Conservation (phyloP, 2,113 vertebrate species). For the Holacanthus passer region DNA sequence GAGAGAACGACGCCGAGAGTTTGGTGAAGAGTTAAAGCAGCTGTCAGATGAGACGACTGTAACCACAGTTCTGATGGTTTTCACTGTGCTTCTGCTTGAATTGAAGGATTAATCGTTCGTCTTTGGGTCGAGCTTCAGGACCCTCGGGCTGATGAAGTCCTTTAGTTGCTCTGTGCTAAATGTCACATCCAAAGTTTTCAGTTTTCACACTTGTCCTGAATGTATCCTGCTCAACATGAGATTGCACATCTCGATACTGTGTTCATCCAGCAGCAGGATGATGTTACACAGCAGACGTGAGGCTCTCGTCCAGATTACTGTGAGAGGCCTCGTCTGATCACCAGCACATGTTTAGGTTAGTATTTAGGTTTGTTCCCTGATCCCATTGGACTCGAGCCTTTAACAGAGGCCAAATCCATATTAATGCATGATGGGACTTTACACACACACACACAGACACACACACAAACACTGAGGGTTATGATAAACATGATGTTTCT, state of each 20-base stretch:
- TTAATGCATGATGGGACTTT: conserved; percentile 24
- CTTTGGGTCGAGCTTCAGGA: not conserved
- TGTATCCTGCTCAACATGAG: not conserved
- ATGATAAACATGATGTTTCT: conserved; percentile 30
- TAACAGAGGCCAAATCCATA: not conserved
- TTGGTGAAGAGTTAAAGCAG: not conserved
- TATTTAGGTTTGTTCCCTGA: not conserved
- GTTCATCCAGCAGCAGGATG: not conserved
- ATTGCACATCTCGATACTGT: not conserved
- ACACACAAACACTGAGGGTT: conserved; percentile 2
- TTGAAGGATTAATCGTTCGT: not conserved
- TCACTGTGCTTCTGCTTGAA: conserved; percentile 38
- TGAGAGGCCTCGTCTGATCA: conserved; percentile 17
- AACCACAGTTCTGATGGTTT: not conserved
- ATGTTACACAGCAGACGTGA: not conserved
- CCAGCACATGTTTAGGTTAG: conserved; percentile 14
- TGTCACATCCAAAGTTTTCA: not conserved
- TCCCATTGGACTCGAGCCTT: not conserved
- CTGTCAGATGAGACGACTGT: conserved; percentile 14
- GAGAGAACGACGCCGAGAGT: not conserved
- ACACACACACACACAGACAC: not conserved
- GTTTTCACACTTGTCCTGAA: not conserved
- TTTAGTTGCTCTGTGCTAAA: not conserved
- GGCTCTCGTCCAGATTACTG: not conserved
- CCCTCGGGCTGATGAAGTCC: conserved; percentile 1